These are phyloP conservation scores for Pteria penguin DNA, from an alignment of 2,888 invertebrate species.

Conservation along the genomic window DNA sequence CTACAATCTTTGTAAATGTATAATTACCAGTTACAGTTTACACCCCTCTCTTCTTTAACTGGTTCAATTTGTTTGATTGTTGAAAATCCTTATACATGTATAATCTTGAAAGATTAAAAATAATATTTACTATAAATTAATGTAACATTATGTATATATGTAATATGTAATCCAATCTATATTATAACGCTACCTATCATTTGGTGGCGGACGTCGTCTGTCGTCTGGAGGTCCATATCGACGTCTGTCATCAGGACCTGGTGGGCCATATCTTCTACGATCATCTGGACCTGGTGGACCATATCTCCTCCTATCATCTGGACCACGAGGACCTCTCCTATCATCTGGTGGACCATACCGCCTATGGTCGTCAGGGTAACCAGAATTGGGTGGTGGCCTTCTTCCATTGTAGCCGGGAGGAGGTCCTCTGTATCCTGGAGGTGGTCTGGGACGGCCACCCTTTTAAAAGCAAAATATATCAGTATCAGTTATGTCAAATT, in stretches of 20 bases:
- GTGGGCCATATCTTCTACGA: conserved; percentile 44
- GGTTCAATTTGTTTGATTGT: too few relatives aligned
- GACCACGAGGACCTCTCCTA: conserved; percentile 36
- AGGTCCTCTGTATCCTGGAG: conserved; percentile 49
- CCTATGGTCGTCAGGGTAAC: conserved; percentile 41
- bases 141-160: too few relatives aligned
- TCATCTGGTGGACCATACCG: conserved; percentile 38
- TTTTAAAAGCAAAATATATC: too few relatives aligned
- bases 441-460: background rate
- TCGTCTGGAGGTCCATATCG: conserved; percentile 40
- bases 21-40: too few relatives aligned
- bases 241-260: conserved; percentile 39
- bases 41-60: too few relatives aligned
- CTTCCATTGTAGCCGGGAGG: conserved; percentile 18
- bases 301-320: conserved; percentile 30
- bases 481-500: too few relatives aligned
- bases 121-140: too few relatives aligned
- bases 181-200: conserved; percentile 35
- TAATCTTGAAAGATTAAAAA: too few relatives aligned
- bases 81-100: too few relatives aligned
- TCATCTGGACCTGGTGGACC: conserved; percentile 47
- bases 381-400: conserved; percentile 20
- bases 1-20: too few relatives aligned
- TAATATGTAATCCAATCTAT: too few relatives aligned
- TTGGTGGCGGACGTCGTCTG: conserved; percentile 35